Percentiles rank a stretch among this genome's conserved stretches.
Conservation (phyloP, 2,888 invertebrate species). For the Steromphala cineraria region DNA sequence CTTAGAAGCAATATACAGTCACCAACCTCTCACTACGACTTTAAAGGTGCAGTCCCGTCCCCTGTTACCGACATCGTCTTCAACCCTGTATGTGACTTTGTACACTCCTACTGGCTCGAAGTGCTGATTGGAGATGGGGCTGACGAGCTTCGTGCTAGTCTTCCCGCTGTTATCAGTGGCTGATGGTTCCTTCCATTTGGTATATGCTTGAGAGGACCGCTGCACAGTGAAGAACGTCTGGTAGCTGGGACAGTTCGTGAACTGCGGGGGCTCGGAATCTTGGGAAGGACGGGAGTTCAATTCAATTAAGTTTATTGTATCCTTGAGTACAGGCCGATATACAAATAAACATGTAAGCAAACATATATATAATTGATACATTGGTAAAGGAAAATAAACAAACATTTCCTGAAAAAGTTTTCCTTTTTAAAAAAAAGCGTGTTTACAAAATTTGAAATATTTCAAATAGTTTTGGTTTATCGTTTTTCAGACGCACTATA, state of each 20-base stretch:
- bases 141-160: background rate
- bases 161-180: background rate
- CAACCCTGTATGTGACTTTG: background rate
- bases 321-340: too few species aligned
- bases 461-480: too few species aligned
- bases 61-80: background rate
- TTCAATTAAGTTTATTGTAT: too few species aligned
- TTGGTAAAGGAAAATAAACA: too few species aligned
- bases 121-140: background rate
- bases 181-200: background rate
- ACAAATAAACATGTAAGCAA: too few species aligned
- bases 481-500: too few species aligned
- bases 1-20: too few species aligned
- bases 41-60: background rate
- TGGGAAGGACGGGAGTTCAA: too few species aligned
- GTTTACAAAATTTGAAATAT: too few species aligned
- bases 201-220: background rate
- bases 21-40: background rate
- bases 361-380: too few species aligned
- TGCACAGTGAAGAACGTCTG: background rate
- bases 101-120: background rate
- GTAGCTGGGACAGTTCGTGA: background rate
- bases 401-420: too few species aligned
- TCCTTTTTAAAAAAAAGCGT: too few species aligned
- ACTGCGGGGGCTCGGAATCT: background rate